These are phyloP conservation scores for Philhelius pedissequus DNA, from an alignment of 2,888 invertebrate species.

Conservation along the genomic window DNA sequence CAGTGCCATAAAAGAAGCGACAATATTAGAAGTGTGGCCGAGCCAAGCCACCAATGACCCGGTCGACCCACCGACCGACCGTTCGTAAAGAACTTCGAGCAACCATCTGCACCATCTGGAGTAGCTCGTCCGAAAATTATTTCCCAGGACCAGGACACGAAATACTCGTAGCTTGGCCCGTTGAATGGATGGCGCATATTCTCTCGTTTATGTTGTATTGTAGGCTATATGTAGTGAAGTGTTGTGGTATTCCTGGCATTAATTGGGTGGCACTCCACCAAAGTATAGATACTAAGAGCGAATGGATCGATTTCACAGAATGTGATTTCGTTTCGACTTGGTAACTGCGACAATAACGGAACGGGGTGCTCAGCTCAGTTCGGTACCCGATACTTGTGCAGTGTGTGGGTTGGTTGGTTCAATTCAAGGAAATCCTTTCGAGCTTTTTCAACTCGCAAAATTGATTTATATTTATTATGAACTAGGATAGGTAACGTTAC, in stretches of 20 bases:
- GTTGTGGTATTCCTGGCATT: conserved; percentile 53
- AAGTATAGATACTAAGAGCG: conserved; percentile 7
- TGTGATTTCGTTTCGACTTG: conserved; percentile 39
- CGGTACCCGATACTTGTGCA: neutral
- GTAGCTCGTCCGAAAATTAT: conserved; percentile 50
- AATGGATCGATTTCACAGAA: conserved; percentile 61
- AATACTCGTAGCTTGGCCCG: conserved; percentile 22
- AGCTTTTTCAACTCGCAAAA: conserved; percentile 54
- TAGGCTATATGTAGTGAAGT: conserved; percentile 30
- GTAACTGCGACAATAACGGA: neutral
- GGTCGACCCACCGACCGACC: neutral
- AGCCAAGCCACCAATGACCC: neutral
- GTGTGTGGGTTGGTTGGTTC: neutral
- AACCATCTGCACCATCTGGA: conserved; percentile 53
- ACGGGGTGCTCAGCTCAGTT: neutral
- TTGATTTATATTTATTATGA: conserved; percentile 66
- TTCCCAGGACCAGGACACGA: conserved; percentile 43
- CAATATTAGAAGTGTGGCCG: conserved; percentile 47
- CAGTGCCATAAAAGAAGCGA: conserved; percentile 54
- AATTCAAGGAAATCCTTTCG: conserved; percentile 26
- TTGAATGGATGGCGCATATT: conserved; percentile 47
- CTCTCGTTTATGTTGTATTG: conserved; percentile 42
- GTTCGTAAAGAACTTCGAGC: conserved; percentile 6
- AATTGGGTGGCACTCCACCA: conserved; percentile 57
- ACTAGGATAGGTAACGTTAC: conserved; percentile 58